A percentile compares a stretch with the other conserved stretches of the same genome.
Conservation (phyloP, 1,140 invertebrate genomes). For the Meloidogyne hapla region DNA sequence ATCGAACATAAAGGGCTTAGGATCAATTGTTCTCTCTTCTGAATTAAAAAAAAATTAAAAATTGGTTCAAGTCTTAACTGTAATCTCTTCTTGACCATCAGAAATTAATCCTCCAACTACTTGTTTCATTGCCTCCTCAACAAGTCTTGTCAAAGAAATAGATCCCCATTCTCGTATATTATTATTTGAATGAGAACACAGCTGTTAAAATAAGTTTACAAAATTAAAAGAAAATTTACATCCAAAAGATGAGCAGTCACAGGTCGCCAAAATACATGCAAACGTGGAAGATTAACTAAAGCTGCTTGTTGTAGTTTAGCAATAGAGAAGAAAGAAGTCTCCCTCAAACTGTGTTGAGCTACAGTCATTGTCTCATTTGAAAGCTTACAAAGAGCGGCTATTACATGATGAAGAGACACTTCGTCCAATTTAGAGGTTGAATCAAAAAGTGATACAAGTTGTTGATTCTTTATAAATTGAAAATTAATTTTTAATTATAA, state of each 20-base stretch:
- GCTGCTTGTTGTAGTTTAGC: constrained; percentile 94
- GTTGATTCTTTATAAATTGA: constrained; percentile 35
- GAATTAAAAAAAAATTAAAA: constrained; percentile 9
- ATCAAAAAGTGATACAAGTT: constrained; percentile 68
- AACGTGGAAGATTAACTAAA: constrained; percentile 84
- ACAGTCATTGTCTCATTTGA: constrained; percentile 88
- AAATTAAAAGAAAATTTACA: constrained; percentile 67
- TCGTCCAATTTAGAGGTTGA: constrained; percentile 73
- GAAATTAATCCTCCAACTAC: neutral
- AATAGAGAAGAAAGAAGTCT: constrained; percentile 93
- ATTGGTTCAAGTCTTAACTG: constrained; percentile 16
- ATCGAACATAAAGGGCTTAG: constrained; percentile 84
- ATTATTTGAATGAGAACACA: constrained; percentile 88
- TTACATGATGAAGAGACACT: constrained; percentile 88
- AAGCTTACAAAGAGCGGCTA: constrained; percentile 91
- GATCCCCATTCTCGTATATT: constrained; percentile 95
- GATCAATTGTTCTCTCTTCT: constrained; percentile 72
- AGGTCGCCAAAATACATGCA: constrained; percentile 91
- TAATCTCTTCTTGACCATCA: constrained; percentile 4
- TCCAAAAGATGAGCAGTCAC: constrained; percentile 92
- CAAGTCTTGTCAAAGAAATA: constrained; percentile 89
- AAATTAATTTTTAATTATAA: neutral
- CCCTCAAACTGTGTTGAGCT: constrained; percentile 67
- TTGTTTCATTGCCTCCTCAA: constrained; percentile 73
- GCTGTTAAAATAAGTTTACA: constrained; percentile 55